These are phyloP conservation scores for Eulithis testata DNA, from an alignment of 2,888 invertebrate genomes.

Conservation along the genomic window DNA sequence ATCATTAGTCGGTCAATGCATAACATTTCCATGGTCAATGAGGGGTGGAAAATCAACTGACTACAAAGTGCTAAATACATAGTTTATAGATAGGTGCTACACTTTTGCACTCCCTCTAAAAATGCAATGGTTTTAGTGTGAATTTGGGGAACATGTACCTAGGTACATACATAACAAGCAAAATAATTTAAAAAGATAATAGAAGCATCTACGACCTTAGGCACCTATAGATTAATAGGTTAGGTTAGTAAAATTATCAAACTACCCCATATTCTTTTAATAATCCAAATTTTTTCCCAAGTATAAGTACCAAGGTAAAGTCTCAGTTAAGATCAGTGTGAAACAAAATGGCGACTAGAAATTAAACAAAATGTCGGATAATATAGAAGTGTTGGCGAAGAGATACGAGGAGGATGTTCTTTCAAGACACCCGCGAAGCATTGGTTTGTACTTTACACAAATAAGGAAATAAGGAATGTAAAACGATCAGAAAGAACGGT, in stretches of 20 bases:
- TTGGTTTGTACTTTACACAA: slow-evolving; percentile 64
- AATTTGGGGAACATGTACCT: too few species aligned
- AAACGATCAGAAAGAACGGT: too few species aligned
- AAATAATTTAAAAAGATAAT: too few species aligned
- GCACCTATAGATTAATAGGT: too few species aligned
- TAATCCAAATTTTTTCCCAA: neutral
- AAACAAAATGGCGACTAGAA: slow-evolving; percentile 47
- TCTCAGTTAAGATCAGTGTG: neutral
- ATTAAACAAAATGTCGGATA: slow-evolving; percentile 67
- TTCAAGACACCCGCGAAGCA: slow-evolving; percentile 63
- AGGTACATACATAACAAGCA: too few species aligned
- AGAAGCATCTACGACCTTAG: too few species aligned
- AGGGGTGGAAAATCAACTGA: slow-evolving; percentile 4
- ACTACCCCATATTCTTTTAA: too few species aligned
- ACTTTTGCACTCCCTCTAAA: neutral
- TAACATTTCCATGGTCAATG: slow-evolving; percentile 24
- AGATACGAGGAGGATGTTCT: slow-evolving; percentile 64
- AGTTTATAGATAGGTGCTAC: neutral
- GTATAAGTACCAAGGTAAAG: neutral
- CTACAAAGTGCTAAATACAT: neutral
- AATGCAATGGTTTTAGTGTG: too few species aligned
- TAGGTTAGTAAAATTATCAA: too few species aligned
- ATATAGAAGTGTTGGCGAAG: slow-evolving; percentile 59
- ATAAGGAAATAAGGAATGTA: too few species aligned
- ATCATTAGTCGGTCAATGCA: slow-evolving; percentile 20